A percentile compares a stretch with the other conserved stretches of the same genome.
These are phyloP conservation scores for Pachyuromys duprasi DNA, from an alignment of 2,797 vertebrate genomes.

Conservation along the genomic window DNA sequence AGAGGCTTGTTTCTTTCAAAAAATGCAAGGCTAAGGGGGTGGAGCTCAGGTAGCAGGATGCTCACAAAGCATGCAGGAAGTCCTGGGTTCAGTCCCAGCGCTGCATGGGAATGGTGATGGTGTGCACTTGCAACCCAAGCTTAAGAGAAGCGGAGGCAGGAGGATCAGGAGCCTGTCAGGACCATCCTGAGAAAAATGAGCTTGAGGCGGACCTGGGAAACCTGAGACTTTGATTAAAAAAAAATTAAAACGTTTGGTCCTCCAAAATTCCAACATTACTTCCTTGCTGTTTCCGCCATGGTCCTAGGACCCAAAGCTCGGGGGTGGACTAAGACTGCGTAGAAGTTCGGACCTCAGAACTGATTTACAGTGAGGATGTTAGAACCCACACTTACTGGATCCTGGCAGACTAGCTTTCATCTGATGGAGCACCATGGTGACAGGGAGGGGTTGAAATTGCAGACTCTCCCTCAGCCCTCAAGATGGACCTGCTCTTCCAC, in stretches of 20 bases:
- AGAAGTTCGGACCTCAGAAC: background rate
- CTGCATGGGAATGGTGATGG: background rate
- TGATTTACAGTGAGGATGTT: background rate
- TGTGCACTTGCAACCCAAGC: background rate
- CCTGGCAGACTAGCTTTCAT: background rate
- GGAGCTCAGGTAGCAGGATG: background rate
- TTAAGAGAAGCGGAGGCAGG: background rate
- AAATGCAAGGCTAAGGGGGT: background rate
- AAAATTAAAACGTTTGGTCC: background rate
- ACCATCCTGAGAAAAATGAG: background rate
- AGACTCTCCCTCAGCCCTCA: background rate
- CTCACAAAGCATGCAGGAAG: background rate
- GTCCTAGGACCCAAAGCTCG: background rate
- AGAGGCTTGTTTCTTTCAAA: background rate
- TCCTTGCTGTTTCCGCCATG: background rate
- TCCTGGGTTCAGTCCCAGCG: background rate
- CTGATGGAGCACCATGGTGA: background rate
- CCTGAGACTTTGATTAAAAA: background rate
- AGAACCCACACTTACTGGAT: background rate
- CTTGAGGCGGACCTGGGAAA: background rate
- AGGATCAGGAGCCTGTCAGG: background rate
- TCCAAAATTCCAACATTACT: background rate
- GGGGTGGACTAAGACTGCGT: background rate
- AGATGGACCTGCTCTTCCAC: fast-evolving
- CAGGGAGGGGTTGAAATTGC: background rate